Conservation (phyloP, 2,888 invertebrate species). For the Pachycephus smyrnensis region DNA sequence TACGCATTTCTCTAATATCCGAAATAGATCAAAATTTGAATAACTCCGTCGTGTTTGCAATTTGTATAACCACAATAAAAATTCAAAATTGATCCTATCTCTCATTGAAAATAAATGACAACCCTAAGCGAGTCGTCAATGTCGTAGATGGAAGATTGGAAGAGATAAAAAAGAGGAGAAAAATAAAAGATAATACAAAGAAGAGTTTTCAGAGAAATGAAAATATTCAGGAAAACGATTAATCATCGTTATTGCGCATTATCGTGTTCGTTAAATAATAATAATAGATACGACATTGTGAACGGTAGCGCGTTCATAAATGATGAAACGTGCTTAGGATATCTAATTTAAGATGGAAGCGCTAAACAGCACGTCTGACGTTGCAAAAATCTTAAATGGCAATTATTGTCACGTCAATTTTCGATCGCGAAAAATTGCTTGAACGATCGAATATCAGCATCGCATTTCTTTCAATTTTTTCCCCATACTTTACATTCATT, state of each 20-base stretch:
- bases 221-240: not conserved
- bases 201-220: not conserved
- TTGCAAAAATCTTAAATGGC: not conserved
- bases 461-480: not conserved
- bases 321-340: slow-evolving; percentile 5
- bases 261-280: not conserved
- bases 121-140: not conserved
- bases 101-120: not conserved
- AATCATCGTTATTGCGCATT: slow-evolving; percentile 16
- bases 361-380: not conserved
- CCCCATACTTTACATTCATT: no score
- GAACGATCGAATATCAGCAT: not conserved
- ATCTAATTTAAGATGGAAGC: not conserved
- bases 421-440: not conserved
- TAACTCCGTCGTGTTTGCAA: not conserved
- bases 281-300: not conserved
- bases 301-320: slow-evolving; percentile 5
- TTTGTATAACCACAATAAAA: not conserved
- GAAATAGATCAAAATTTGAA: not conserved
- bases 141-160: not conserved
- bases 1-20: not conserved
- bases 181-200: not conserved
- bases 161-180: slow-evolving; percentile 4
- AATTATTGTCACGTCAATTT: not conserved
- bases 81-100: not conserved